Conservation (phyloP, 2,888 invertebrate species). For the Brenthis ino region DNA sequence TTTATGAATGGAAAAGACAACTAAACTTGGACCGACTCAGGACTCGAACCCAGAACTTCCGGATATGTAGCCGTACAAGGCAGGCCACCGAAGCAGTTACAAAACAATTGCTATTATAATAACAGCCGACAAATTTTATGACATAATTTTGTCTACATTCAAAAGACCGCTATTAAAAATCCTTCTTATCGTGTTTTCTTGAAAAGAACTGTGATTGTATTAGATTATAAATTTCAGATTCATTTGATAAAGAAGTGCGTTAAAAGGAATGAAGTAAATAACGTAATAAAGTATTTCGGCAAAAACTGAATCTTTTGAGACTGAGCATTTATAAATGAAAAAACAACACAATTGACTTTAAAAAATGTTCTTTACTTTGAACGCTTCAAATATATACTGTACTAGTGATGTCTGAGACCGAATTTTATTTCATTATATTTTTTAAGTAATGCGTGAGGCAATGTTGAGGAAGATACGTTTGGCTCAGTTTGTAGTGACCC, state of each 20-base stretch:
- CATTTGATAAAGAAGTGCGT: slow-evolving; percentile 10
- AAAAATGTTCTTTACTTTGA: not conserved
- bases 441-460: no score
- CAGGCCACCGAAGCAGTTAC: no score
- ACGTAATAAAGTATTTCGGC: slow-evolving; percentile 4
- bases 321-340: not conserved
- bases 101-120: not conserved
- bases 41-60: no score
- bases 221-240: slow-evolving; percentile 19
- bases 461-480: no score
- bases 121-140: slow-evolving; percentile 1
- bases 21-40: no score
- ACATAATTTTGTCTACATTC: slow-evolving; percentile 9
- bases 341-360: not conserved
- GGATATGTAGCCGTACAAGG: no score
- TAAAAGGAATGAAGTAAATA: slow-evolving; percentile 9
- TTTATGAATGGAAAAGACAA: no score
- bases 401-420: not conserved
- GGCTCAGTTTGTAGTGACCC: no score
- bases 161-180: slow-evolving; percentile 14
- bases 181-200: slow-evolving; percentile 7
- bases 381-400: not conserved
- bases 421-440: not conserved
- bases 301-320: slow-evolving; percentile 1
- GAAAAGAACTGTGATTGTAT: slow-evolving; percentile 14